Evolutionary conservation across 2,888 invertebrate species (phyloP).

Genomic region (Chaetogeoica ovagalla): DNA sequence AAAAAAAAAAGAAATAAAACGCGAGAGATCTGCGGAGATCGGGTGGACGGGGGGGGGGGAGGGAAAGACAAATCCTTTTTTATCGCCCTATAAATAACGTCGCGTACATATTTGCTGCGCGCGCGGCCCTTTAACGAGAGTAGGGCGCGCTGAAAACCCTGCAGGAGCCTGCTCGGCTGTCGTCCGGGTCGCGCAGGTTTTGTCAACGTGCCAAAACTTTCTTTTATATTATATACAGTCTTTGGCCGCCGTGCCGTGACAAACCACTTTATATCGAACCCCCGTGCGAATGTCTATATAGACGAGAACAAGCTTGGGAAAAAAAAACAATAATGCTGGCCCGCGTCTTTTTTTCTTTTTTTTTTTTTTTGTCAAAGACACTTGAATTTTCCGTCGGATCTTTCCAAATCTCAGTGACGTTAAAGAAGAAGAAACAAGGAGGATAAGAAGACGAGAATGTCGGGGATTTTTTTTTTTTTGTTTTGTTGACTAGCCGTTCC

Average conservation of each 20-base stretch:
- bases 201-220: constrained; percentile 46
- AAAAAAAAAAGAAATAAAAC: neutral
- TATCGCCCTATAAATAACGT: constrained; percentile 52
- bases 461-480: too few relatives aligned
- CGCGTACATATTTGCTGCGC: constrained; percentile 50
- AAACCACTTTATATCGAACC: constrained; percentile 46
- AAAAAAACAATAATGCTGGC: neutral
- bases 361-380: constrained; percentile 9
- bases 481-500: too few relatives aligned
- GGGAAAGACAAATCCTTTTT: constrained; percentile 51
- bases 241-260: constrained; percentile 28
- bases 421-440: too few relatives aligned
- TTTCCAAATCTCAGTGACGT: neutral
- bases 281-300: neutral
- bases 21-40: neutral
- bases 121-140: constrained; percentile 51
- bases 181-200: constrained; percentile 42
- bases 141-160: constrained; percentile 47
- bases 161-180: constrained; percentile 27
- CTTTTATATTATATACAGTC: constrained; percentile 33
- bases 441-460: too few relatives aligned
- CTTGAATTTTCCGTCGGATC: constrained; percentile 11
- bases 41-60: neutral
- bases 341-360: neutral
- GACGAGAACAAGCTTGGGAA: neutral